phyloP scores from a whole-genome alignment of 2,888 invertebrate species.

The Callimorpha dominula region DNA sequence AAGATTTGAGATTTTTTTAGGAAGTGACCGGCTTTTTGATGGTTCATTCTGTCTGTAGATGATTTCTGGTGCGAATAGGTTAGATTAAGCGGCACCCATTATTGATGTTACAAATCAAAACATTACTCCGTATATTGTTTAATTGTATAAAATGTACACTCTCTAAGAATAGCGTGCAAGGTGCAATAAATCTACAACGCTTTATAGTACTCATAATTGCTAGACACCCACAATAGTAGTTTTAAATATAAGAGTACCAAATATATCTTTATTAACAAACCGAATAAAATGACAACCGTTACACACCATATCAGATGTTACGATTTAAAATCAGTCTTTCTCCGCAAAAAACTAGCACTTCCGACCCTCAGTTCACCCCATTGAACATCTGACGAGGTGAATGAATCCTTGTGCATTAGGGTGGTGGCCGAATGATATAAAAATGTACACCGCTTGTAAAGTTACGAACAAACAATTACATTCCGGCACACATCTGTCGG shows the following conservation, averaged over 20 bases:
- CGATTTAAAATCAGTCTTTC: constrained; percentile 64
- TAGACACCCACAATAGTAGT: background rate
- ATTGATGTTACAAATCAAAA: background rate
- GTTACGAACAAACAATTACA: constrained; percentile 83
- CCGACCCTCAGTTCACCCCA: constrained; percentile 74
- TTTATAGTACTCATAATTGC: background rate
- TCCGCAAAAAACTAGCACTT: constrained; percentile 73
- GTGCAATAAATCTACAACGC: background rate
- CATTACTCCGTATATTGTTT: background rate
- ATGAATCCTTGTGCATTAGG: constrained; percentile 77
- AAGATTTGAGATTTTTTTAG: background rate
- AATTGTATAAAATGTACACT: background rate
- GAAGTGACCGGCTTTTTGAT: too few relatives aligned
- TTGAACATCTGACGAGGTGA: constrained; percentile 86
- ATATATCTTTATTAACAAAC: background rate
- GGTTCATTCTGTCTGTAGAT: too few relatives aligned
- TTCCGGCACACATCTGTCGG: constrained; percentile 86
- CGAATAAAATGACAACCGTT: constrained; percentile 50
- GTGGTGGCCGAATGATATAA: constrained; percentile 78
- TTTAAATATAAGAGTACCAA: background rate
- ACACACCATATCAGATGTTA: constrained; percentile 69
- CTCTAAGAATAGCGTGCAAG: background rate
- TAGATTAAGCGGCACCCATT: too few relatives aligned
- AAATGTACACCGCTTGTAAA: constrained; percentile 76
- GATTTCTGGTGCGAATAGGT: too few relatives aligned